Evolutionary conservation across 2,888 invertebrate genomes (phyloP).

Genomic region (Eristalis pertinax): DNA sequence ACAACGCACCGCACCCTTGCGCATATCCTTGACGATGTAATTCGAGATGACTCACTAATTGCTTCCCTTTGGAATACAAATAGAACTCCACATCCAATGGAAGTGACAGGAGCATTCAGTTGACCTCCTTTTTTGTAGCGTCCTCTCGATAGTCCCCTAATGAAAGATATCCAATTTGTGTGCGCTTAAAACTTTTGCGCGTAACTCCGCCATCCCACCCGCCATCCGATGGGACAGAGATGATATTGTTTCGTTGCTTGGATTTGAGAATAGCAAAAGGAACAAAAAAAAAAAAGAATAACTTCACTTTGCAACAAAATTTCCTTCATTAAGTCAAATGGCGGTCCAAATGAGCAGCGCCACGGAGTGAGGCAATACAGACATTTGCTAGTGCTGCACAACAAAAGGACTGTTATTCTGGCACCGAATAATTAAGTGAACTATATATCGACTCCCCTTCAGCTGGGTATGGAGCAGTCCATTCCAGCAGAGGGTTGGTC

Average conservation of each 20-base stretch:
- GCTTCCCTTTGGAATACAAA: conserved; percentile 27
- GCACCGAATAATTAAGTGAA: conserved; percentile 32
- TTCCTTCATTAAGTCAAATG: conserved; percentile 26
- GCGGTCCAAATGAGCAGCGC: conserved; percentile 13
- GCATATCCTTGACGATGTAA: conserved; percentile 25
- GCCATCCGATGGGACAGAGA: neutral
- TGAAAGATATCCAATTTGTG: conserved; percentile 45
- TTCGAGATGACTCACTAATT: conserved; percentile 47
- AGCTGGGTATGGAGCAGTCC: neutral
- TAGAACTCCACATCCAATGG: neutral
- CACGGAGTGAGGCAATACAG: neutral
- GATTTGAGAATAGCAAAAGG: conserved; percentile 6
- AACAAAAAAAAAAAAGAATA: neutral
- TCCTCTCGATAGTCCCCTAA: conserved; percentile 7
- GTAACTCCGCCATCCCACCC: neutral
- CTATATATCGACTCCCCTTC: neutral
- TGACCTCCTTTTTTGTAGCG: conserved; percentile 31
- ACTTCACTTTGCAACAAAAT: conserved; percentile 20
- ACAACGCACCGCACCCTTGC: neutral
- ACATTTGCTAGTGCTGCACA: conserved; percentile 19
- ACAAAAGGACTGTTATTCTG: conserved; percentile 15
- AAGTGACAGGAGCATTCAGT: conserved; percentile 20
- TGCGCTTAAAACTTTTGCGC: conserved; percentile 33
- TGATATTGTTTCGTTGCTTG: neutral
- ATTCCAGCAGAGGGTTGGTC: neutral